Base-by-base conservation (phyloP, 2,797 vertebrate genomes). In the Phrynocephalus vlangalii region DNA sequence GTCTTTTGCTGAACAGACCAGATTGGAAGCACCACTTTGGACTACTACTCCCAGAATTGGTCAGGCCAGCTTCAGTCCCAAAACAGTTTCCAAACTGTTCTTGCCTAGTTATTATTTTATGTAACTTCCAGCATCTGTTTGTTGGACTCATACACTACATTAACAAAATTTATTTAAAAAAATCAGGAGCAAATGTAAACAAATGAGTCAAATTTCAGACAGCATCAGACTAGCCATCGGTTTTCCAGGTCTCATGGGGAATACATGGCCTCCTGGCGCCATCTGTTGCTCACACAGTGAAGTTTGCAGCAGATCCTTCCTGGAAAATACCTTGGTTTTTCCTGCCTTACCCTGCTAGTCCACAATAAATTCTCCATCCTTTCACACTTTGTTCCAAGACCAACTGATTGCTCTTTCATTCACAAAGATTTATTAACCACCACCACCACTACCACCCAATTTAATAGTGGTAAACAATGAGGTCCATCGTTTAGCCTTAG, bases 201-300 rank as follows among this genome's bases (percentile, higher is more conserved):
- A 18, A 20, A 18, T 11, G 48, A n/a, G 26, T 26, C 48, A 52
- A n/a, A 86, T 86, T 30, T 28, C 78, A 48, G 4, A 11, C 15
- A 16, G n/a, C 6, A 16, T 16, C 22, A 16, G 52, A 38, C 56
- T 33, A 13, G 3, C 18, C 2, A 6, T 50, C 48, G 22, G 6
- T 6, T 78, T 48, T 16, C 22, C 15, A 0, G 10, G 2, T 60
- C 70, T 67, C 52, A 44, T 52, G 22, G 66, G 66, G 33, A 68
- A 77, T 90, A 91, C 44, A 72, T 0, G 0, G 24, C 67, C 56
- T 63, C 90, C 0, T 63, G 84, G 91, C 88, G 91, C 94, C 94
- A 94, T 93, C 95, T 96, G 90, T 92, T 0, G 84, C 82, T 3
- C 0, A 85, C 18, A 83, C 67, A 77, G 15, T 0, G 0, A n/a